phyloP scores from a whole-genome alignment of 1,140 invertebrate species.

The Zaprionus kolodkinae region DNA sequence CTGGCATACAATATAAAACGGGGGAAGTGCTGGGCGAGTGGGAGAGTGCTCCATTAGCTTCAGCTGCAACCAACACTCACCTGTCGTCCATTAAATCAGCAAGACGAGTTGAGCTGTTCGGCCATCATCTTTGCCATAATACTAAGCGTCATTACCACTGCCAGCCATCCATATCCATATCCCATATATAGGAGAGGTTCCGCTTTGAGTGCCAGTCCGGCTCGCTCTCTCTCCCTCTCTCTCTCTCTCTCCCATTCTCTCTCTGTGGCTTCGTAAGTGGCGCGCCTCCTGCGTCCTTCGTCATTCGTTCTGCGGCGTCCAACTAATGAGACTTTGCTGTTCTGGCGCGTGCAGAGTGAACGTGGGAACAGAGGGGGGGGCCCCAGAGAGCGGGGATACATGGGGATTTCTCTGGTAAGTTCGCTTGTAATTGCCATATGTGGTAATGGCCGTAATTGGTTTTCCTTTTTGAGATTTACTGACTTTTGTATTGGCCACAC shows the following conservation, averaged over 20 bases:
- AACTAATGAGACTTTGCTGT: conserved; percentile 82
- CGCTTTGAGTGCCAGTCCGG: not conserved
- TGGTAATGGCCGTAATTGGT: conserved; percentile 81
- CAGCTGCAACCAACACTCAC: conserved; percentile 32
- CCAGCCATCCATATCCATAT: conserved; percentile 60
- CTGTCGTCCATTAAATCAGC: conserved; percentile 42
- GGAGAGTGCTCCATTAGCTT: conserved; percentile 29
- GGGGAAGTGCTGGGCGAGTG: not conserved
- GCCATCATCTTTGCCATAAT: conserved; percentile 76
- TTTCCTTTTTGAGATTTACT: conserved; percentile 81
- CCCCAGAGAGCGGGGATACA: not conserved
- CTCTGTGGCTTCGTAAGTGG: conserved; percentile 36
- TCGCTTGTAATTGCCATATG: conserved; percentile 80
- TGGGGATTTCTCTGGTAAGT: conserved; percentile 40
- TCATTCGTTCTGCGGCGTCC: conserved; percentile 58
- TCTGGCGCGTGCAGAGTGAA: conserved; percentile 61
- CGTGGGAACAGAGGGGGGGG: not conserved
- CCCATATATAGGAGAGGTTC: conserved; percentile 34
- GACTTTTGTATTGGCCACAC: conserved; percentile 72
- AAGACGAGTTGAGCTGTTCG: conserved; percentile 14
- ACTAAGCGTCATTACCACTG: conserved; percentile 73
- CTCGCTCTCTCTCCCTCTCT: not conserved
- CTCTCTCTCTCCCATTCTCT: too few relatives aligned
- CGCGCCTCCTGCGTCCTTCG: conserved; percentile 17
- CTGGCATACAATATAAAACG: conserved; percentile 18